phyloP scores from a whole-genome alignment of 2,888 invertebrate genomes.

The Apomyelois bistriatella region DNA sequence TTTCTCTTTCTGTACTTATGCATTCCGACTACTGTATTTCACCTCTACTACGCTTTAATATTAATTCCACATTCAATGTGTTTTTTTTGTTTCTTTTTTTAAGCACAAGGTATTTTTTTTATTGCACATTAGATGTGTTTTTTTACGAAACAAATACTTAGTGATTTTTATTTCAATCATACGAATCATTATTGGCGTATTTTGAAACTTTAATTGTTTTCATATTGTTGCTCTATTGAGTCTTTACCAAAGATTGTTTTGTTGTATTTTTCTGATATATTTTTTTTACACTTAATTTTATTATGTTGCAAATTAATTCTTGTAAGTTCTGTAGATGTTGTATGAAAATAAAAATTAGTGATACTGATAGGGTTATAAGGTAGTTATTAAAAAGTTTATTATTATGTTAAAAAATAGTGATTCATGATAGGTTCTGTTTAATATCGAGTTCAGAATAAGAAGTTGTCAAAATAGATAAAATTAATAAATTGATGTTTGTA shows the following conservation, averaged over 20 bases:
- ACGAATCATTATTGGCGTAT: conserved; percentile 13
- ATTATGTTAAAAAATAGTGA: conserved; percentile 25
- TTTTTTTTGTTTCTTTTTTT: background rate
- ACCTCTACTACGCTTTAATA: background rate
- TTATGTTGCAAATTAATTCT: background rate
- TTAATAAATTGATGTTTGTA: conserved; percentile 20
- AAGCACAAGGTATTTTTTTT: background rate
- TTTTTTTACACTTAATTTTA: background rate
- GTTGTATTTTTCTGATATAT: conserved; percentile 26
- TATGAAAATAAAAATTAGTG: conserved; percentile 25
- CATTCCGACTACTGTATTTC: background rate
- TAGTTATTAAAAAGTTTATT: conserved; percentile 32
- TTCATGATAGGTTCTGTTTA: conserved; percentile 10
- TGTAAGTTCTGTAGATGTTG: conserved; percentile 19
- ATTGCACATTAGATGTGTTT: conserved; percentile 10
- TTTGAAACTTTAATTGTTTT: conserved; percentile 35
- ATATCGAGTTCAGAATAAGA: conserved; percentile 28
- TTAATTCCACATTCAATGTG: background rate
- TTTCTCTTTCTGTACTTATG: background rate
- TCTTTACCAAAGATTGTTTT: conserved; percentile 43
- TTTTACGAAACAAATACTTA: conserved; percentile 2
- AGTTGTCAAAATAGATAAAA: conserved; percentile 24
- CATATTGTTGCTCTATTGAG: conserved; percentile 21
- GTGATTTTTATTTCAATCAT: background rate
- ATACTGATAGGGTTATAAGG: conserved; percentile 24